phyloP scores from a whole-genome alignment of 2,888 invertebrate species.

The Hirudinaria manillensis region DNA sequence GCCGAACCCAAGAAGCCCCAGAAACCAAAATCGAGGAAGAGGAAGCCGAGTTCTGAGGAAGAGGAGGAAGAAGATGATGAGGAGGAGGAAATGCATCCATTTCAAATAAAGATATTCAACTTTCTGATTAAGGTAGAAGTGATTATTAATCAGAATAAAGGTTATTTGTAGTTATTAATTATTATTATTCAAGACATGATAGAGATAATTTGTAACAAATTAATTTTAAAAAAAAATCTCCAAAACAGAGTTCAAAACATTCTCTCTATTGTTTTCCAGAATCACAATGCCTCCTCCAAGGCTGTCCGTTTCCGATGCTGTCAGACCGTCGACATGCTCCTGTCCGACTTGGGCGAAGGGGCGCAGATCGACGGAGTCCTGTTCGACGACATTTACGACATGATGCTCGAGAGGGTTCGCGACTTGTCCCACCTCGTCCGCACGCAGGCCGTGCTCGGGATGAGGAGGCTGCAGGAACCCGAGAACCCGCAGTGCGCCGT shows the following conservation, averaged over 20 bases:
- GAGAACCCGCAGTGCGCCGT: slow-evolving; percentile 69
- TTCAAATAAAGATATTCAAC: slow-evolving; percentile 60
- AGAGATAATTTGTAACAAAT: no score
- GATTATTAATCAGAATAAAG: neutral
- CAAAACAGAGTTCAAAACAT: no score
- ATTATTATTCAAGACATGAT: no score
- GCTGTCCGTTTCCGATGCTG: slow-evolving; percentile 69
- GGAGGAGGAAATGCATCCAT: slow-evolving; percentile 53
- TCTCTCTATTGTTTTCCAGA: slow-evolving; percentile 44
- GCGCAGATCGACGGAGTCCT: slow-evolving; percentile 71
- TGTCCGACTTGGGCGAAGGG: slow-evolving; percentile 69
- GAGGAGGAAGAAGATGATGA: slow-evolving; percentile 11
- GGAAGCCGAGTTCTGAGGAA: slow-evolving; percentile 13
- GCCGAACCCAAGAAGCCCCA: neutral
- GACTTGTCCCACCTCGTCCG: slow-evolving; percentile 72
- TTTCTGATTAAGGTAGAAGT: slow-evolving; percentile 36
- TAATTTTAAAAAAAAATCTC: no score
- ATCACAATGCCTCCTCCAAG: slow-evolving; percentile 55
- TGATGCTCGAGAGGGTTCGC: slow-evolving; percentile 65
- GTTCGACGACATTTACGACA: slow-evolving; percentile 66
- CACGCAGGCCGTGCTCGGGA: slow-evolving; percentile 70
- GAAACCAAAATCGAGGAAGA: neutral
- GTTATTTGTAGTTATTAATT: neutral
- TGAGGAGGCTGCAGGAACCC: slow-evolving; percentile 75
- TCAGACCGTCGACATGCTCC: slow-evolving; percentile 69